Evolutionary conservation across 2,888 invertebrate genomes (phyloP), one percentile per base, ranked within the genome.

Genomic region (Azorinus chamasolen): DNA sequence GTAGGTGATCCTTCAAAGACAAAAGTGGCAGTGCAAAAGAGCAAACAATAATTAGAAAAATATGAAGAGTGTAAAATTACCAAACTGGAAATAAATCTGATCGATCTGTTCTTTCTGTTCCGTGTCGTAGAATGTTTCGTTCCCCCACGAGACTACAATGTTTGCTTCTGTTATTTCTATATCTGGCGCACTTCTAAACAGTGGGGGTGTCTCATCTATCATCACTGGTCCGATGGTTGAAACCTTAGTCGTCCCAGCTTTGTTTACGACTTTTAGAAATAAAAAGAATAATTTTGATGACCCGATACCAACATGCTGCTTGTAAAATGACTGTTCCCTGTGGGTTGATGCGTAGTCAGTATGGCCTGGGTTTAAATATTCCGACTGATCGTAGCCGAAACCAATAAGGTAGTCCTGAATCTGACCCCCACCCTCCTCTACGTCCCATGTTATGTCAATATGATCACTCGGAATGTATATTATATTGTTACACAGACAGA

Each of bases 141-240:
- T 75, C 0, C 48, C 51, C 83, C 85, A 85, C 0, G 58, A 27
- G 3, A 81, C 32, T 24, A 48, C 41, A 20, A 85, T 39, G 16
- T 55, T 10, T 14, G 53, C 59, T 10, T 62, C 48, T 10, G 18
- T 53, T 16, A 83, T 37, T 10, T 20, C 27, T 0, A 73, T 46
- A 18, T 41, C 37, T 12, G 79, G 61, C 4, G 27, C 27, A 10
- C 22, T 37, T 16, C 50, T 55, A 20, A 64, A 69, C 8, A 32
- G 1, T 14, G 86, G 86, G 1, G 84, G 79, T 10, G 84, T 82
- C 46, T 84, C 79, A 59, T 86, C 84, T 18, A 83, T 70, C 10
- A 84, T 12, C 1, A 84, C 41, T 18, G 86, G 84, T 8, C 84
- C 86, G 24, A 83, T 50, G 1, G 65, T 20, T 16, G 48, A 45